Percentiles rank a stretch among this genome's conserved stretches.
These are phyloP conservation scores for Aspidiotus destructor DNA, from an alignment of 2,888 invertebrate species.

Conservation along the genomic window DNA sequence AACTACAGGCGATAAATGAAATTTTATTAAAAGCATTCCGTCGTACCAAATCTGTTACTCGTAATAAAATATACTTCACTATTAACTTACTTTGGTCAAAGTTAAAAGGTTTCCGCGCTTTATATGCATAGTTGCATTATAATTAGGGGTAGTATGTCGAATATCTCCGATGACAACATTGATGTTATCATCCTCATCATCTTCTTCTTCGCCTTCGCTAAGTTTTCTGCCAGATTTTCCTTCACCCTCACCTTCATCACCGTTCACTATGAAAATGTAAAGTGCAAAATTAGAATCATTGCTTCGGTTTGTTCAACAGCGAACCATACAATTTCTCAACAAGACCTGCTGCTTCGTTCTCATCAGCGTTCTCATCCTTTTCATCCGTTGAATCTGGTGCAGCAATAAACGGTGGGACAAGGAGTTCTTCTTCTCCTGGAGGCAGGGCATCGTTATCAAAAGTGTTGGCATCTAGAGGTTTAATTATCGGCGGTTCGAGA, in stretches of 20 bases:
- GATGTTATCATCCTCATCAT: constrained; percentile 73
- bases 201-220: constrained; percentile 53
- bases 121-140: constrained; percentile 58
- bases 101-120: constrained; percentile 48
- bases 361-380: background rate
- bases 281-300: background rate
- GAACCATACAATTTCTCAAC: background rate
- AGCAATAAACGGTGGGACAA: constrained; percentile 23
- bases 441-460: constrained; percentile 15
- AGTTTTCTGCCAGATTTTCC: constrained; percentile 45
- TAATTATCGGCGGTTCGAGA: constrained; percentile 25
- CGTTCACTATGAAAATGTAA: constrained; percentile 4
- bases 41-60: too few species aligned
- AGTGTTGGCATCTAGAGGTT: constrained; percentile 17
- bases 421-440: constrained; percentile 23
- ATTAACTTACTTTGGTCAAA: constrained; percentile 21
- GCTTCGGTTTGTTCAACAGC: background rate
- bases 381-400: constrained; percentile 13
- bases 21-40: too few species aligned
- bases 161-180: constrained; percentile 89
- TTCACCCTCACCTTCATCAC: constrained; percentile 40
- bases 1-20: background rate
- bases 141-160: constrained; percentile 62
- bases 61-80: too few species aligned
- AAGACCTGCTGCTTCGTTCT: background rate